These are phyloP conservation scores for Oscheius sp. DNA, from an alignment of 2,888 invertebrate genomes.

Conservation along the genomic window DNA sequence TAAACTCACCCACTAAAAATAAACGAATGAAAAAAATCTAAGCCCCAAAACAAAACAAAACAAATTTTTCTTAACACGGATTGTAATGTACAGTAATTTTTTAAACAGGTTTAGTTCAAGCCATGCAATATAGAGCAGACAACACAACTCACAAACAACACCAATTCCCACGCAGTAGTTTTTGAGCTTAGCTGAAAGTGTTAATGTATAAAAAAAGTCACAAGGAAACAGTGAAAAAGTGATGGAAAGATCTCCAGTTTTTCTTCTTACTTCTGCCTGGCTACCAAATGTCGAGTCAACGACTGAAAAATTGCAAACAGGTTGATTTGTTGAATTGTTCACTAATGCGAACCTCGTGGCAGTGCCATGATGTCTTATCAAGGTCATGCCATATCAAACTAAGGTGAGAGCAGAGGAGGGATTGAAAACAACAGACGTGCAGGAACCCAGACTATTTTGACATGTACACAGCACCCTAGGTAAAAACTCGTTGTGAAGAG, in stretches of 20 bases:
- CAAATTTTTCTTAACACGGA: background rate
- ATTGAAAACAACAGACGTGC: no score
- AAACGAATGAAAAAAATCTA: background rate
- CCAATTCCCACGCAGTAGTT: no score
- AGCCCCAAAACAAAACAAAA: background rate
- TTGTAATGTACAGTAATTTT: background rate
- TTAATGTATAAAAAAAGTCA: no score
- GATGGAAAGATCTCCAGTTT: no score
- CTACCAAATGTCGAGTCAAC: background rate
- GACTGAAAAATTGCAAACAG: background rate
- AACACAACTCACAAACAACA: conserved; percentile 9
- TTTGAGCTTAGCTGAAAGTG: no score
- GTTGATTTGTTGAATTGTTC: background rate
- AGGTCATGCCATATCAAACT: background rate
- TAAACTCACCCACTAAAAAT: background rate
- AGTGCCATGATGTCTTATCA: conserved; percentile 13
- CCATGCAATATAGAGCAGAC: background rate
- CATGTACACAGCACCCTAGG: no score
- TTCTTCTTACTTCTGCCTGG: no score
- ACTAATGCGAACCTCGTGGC: conserved; percentile 13
- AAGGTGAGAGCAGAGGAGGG: background rate
- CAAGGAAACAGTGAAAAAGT: no score
- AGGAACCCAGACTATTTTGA: no score
- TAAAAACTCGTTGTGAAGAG: no score
- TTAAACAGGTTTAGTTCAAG: background rate